Evolutionary conservation across 2,888 invertebrate genomes (phyloP).

Genomic region (Galeopsomyia nigrocyanea): DNA sequence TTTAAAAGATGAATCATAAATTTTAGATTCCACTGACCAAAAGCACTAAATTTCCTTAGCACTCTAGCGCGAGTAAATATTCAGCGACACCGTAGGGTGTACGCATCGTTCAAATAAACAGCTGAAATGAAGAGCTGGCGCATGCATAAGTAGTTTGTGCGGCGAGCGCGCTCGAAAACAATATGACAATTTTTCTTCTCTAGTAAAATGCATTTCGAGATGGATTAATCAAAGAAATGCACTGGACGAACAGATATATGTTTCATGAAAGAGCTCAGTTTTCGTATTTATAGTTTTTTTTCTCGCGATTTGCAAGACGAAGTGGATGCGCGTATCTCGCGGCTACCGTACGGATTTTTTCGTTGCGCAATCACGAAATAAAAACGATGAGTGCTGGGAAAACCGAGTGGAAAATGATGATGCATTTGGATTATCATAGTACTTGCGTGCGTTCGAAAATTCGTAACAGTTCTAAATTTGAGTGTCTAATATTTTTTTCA

Average conservation of each 20-base stretch:
- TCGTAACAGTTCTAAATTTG: too few relatives aligned
- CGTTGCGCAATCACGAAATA: conserved; percentile 16
- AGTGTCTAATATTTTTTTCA: too few relatives aligned
- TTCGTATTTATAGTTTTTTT: conserved; percentile 12
- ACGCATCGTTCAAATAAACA: background rate
- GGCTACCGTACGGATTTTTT: too few relatives aligned
- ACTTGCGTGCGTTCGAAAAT: too few relatives aligned
- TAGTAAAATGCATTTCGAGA: conserved; percentile 34
- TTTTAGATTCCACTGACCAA: too few relatives aligned
- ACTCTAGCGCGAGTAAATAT: too few relatives aligned
- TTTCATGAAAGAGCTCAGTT: conserved; percentile 26
- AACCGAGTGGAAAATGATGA: too few relatives aligned
- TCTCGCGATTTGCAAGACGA: background rate
- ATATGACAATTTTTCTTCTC: conserved; percentile 20
- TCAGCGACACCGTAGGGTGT: too few relatives aligned
- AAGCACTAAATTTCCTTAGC: too few relatives aligned
- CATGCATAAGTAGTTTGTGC: conserved; percentile 29
- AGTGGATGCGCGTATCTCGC: background rate
- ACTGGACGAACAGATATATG: conserved; percentile 25
- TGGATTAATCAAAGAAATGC: conserved; percentile 43
- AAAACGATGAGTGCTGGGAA: background rate
- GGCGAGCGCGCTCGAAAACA: conserved; percentile 15
- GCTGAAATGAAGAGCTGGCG: background rate
- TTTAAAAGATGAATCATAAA: too few relatives aligned
- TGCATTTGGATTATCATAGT: too few relatives aligned